Evolutionary conservation across 2,888 invertebrate genomes (phyloP).

Genomic region (Conistra vaccinii): DNA sequence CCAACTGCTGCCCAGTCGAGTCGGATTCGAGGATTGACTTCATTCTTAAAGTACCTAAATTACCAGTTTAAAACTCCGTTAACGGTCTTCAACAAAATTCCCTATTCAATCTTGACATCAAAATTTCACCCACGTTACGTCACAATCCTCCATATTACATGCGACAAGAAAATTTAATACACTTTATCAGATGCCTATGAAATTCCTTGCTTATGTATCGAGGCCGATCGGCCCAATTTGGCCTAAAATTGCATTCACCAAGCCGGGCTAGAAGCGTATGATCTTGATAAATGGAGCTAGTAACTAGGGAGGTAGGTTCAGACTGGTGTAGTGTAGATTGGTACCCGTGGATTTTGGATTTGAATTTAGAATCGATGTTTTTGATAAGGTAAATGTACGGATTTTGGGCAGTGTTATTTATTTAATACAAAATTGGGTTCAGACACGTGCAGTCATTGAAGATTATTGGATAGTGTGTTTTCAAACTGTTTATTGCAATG

Average conservation of each 20-base stretch:
- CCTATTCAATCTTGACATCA: conserved; percentile 7
- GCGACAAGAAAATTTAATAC: conserved; percentile 57
- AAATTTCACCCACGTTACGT: conserved; percentile 9
- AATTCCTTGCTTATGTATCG: conserved; percentile 51
- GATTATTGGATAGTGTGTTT: background rate
- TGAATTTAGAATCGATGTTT: conserved; percentile 1
- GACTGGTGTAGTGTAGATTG: conserved; percentile 2
- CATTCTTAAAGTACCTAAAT: too few species aligned
- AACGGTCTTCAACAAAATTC: background rate
- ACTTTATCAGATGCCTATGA: conserved; percentile 47
- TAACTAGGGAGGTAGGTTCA: conserved; percentile 27
- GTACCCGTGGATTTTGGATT: background rate
- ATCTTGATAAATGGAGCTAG: conserved; percentile 57
- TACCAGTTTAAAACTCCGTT: background rate
- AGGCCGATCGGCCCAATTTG: conserved; percentile 50
- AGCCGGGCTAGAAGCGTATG: conserved; percentile 37
- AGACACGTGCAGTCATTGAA: background rate
- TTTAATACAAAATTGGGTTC: background rate
- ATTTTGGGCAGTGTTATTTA: background rate
- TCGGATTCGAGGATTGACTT: too few species aligned
- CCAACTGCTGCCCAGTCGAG: too few species aligned
- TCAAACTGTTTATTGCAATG: too few species aligned
- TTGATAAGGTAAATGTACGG: background rate
- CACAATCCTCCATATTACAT: background rate
- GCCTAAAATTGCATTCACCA: conserved; percentile 60